phyloP scores from a whole-genome alignment of 1,140 invertebrate species.

The Lordiphosa mommai region DNA sequence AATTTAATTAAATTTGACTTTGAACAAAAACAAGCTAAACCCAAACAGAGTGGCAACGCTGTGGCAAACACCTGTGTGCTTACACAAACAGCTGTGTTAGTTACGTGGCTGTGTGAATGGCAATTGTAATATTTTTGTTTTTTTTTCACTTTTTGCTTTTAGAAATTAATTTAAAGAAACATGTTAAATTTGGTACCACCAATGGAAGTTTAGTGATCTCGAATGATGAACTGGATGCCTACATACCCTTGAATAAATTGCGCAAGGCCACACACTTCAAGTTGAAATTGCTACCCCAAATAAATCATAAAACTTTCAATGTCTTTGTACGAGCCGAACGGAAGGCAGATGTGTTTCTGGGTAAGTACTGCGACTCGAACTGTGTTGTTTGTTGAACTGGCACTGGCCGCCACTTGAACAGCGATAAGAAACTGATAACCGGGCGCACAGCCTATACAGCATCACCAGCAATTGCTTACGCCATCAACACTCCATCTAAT shows the following conservation, averaged over 20 bases:
- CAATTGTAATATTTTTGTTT: constrained; percentile 4
- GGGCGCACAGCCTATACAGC: not conserved
- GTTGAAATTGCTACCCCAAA: constrained; percentile 60
- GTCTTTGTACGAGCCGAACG: constrained; percentile 74
- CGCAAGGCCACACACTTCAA: constrained; percentile 60
- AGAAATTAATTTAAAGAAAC: constrained; percentile 76
- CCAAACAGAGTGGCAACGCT: constrained; percentile 19
- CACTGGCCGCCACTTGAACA: constrained; percentile 14
- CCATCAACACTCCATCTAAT: constrained; percentile 12
- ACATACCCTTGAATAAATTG: constrained; percentile 68
- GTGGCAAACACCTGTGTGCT: constrained; percentile 24
- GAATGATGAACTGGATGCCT: constrained; percentile 66
- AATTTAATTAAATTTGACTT: constrained; percentile 6
- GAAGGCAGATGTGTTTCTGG: constrained; percentile 71
- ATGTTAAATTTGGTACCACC: constrained; percentile 54
- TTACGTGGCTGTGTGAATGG: constrained; percentile 3
- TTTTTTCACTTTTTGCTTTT: constrained; percentile 11
- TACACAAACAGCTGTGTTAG: constrained; percentile 6
- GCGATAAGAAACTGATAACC: constrained; percentile 43
- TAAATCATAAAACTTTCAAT: constrained; percentile 33
- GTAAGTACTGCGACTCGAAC: constrained; percentile 54
- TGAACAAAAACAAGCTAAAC: not conserved
- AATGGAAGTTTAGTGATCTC: constrained; percentile 1
- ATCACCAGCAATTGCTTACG: constrained; percentile 3
- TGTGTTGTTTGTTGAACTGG: constrained; percentile 12